Conservation (phyloP, 2,113 vertebrate species). For the Chauna torquata region DNA sequence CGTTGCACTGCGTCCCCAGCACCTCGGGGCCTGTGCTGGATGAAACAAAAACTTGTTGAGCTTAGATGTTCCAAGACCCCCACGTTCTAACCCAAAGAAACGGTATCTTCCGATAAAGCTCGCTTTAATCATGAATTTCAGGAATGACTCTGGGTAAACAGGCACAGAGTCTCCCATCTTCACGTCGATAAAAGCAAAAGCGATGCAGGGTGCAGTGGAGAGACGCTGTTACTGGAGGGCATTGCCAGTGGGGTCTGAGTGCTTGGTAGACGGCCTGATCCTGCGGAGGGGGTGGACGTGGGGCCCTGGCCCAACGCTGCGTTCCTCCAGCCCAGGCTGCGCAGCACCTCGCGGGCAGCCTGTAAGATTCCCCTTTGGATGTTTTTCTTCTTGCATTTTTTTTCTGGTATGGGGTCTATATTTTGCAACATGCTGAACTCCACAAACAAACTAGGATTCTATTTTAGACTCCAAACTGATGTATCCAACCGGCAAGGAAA, state of each 20-base stretch:
- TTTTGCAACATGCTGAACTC: conserved; percentile 37
- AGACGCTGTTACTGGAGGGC: neutral
- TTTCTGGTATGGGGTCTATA: neutral
- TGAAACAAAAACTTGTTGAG: neutral
- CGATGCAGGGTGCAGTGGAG: neutral
- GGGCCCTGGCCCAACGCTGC: neutral
- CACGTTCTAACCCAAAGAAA: neutral
- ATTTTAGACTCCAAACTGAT: conserved; percentile 64
- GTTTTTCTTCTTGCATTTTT: neutral
- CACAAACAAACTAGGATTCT: conserved; percentile 49
- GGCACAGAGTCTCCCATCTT: neutral
- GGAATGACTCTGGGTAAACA: neutral
- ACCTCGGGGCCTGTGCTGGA: neutral
- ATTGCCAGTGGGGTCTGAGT: neutral
- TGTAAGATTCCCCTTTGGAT: fast-evolving
- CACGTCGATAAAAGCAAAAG: neutral
- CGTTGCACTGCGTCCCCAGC: neutral
- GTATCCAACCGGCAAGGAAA: conserved; percentile 62
- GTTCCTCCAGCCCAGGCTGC: neutral
- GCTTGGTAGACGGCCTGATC: neutral
- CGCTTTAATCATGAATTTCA: neutral
- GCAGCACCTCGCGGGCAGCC: fast-evolving
- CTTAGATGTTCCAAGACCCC: neutral
- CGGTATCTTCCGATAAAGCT: neutral
- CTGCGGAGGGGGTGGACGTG: neutral